Base-by-base conservation (phyloP, 1,140 invertebrate species). In the Drosophila pectinifera region DNA sequence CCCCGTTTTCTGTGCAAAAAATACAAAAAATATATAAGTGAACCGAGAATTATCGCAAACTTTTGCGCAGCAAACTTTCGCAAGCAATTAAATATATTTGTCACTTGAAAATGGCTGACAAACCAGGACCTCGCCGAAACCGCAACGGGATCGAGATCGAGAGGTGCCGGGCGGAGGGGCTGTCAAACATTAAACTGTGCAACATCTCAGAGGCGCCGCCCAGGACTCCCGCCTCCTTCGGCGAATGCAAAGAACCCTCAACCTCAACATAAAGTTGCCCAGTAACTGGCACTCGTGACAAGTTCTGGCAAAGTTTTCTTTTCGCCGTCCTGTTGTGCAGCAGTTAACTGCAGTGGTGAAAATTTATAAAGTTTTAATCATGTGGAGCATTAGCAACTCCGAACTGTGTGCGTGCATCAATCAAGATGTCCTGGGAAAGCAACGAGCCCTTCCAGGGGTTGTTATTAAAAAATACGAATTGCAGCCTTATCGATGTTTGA, bases 11-110 rank as follows among this genome's bases (percentile, higher is more conserved):
- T 7, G 18, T 20, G 28, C 51, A 45, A 53, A 69, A 67, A 48
- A n/a, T n/a, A n/a, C n/a, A n/a, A 41, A 41, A 73, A 75, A 61
- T 48, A 45, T 24, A 36, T 8, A 43, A 59, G 51, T 46, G 39
- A 55, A 73, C 42, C 34, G 38, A 75, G 42, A 76, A 63, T 56
- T 56, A 81, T 55, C 28, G 42, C 51, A 68, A 86, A 86, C 56
- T 88, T 88, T 78, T 64, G 64, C 61, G 43, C 49, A 51, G 54
- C 62, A 78, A 86, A 86, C 70, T 86, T 88, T 81, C 73, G 74
- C 83, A 76, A 88, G 83, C 82, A 86, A 86, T 86, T 86, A 86
- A 82, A 86, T 79, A 68, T 85, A 88, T 88, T 86, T 88, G 79
- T 88, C 82, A 86, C 83, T 88, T 79, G 51, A 64, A 75, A 86